phyloP scores from a whole-genome alignment of 2,113 vertebrate genomes.

The Pyxicephalus adspersus region DNA sequence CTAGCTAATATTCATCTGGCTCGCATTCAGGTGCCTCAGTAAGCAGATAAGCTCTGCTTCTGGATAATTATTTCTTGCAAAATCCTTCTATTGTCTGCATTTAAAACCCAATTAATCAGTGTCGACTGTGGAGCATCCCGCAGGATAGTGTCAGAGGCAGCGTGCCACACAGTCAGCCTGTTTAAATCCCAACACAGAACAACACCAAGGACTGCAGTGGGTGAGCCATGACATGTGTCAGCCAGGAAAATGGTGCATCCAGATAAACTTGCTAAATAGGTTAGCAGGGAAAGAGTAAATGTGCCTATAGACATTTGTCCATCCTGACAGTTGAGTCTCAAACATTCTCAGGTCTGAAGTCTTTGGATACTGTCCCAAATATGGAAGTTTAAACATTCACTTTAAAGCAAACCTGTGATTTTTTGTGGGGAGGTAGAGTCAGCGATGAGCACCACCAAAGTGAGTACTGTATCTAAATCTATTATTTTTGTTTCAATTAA shows the following conservation, averaged over 20 bases:
- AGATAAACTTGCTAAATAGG: too few relatives aligned
- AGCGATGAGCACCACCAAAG: too few relatives aligned
- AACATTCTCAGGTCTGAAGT: too few relatives aligned
- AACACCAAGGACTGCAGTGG: conserved; percentile 40
- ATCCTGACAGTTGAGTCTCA: too few relatives aligned
- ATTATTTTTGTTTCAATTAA: too few relatives aligned
- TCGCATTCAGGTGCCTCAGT: conserved; percentile 58
- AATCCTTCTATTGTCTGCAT: conserved; percentile 67
- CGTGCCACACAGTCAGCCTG: conserved; percentile 69
- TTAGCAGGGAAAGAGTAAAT: too few relatives aligned
- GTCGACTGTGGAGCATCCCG: conserved; percentile 67
- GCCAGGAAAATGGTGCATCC: not conserved
- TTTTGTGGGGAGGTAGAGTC: too few relatives aligned
- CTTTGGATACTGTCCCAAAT: too few relatives aligned
- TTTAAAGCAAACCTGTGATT: too few relatives aligned
- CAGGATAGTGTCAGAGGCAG: conserved; percentile 66
- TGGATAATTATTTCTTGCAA: conserved; percentile 70
- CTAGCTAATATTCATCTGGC: conserved; percentile 54
- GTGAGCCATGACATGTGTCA: conserved; percentile 9
- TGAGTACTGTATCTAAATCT: too few relatives aligned
- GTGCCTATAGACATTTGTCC: too few relatives aligned
- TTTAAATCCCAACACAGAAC: conserved; percentile 69
- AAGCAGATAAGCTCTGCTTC: conserved; percentile 67
- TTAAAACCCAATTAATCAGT: conserved; percentile 74
- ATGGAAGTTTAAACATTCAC: too few relatives aligned